Evolutionary conservation across 2,797 vertebrate species (phyloP), one percentile per base, ranked within the genome.

Genomic region (Hoplostethus mediterraneus): DNA sequence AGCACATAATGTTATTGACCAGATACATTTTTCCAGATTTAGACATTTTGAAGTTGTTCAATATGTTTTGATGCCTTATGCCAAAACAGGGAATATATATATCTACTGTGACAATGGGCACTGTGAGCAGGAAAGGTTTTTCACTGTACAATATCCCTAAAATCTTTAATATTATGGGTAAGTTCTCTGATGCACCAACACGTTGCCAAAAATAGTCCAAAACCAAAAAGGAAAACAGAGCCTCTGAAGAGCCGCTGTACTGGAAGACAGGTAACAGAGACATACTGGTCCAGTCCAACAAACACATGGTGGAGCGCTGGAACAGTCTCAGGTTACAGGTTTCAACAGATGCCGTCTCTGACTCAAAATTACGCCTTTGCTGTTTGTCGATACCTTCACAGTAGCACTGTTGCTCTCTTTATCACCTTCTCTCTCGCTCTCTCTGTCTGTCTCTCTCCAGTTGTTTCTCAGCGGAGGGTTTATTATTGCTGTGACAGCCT

Each of bases 401-500:
- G 33, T 33, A 33, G 6, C 33, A 54, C 21, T n/a, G 28, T 30
- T 21, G 21, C 51, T 42, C 56, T 69, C 31, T 25, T 13, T 52
- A 4, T 63, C 47, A 1, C 14, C 40, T 8, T 17, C 25, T 40
- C 57, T 40, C 36, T 51, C 54, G 38, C n/a, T 54, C 16, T 63
- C 48, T 60, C 6, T 48, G 40, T 57, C 44, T 59, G 21, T 65
- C 54, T 57, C 31, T 33, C 31, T 52, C 55, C 51, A 61, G 44
- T 66, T 75, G 64, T 63, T 73, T 62, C 70, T 67, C 69, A 56
- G 12, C 11, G 52, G 66, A 70, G 64, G 73, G 75, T 87, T 87
- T 85, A 67, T 85, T 83, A 71, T 56, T 61, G 63, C 67, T 64
- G 47, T 86, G 85, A 84, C 85, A 83, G 77, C 57, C 75, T 75